Conservation (phyloP, 1,140 invertebrate species). For the Drosophila baimaii region DNA sequence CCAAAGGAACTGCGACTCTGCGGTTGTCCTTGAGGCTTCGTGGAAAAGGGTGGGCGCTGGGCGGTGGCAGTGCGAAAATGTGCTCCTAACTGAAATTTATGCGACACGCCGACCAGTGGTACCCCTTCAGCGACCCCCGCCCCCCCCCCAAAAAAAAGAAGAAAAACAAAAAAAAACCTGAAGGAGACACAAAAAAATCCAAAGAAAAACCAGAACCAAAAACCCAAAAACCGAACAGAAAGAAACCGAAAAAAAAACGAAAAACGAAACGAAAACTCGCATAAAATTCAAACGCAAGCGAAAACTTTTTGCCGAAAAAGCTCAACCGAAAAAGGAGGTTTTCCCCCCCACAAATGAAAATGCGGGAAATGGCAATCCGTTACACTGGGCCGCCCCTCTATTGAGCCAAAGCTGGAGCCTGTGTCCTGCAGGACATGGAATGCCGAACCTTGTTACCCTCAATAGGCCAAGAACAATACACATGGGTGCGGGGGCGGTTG, state of each 20-base stretch:
- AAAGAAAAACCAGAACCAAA: constrained; percentile 12
- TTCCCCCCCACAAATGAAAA: constrained; percentile 8
- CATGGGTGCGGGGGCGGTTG: not conserved
- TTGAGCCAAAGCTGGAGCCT: constrained; percentile 10
- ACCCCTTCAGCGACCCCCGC: not conserved
- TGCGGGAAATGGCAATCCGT: constrained; percentile 24
- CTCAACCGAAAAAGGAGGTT: constrained; percentile 52
- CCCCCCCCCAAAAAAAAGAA: not conserved
- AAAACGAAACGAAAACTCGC: constrained; percentile 56
- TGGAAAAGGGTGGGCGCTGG: not conserved
- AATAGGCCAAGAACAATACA: constrained; percentile 64
- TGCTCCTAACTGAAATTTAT: constrained; percentile 81
- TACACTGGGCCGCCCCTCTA: constrained; percentile 10
- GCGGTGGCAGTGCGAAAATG: constrained; percentile 65
- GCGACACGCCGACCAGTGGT: constrained; percentile 60
- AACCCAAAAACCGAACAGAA: constrained; percentile 14
- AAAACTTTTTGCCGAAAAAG: constrained; percentile 70
- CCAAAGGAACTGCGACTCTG: constrained; percentile 76
- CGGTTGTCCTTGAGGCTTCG: constrained; percentile 71
- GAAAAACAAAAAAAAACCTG: not conserved
- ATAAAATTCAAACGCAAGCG: constrained; percentile 80
- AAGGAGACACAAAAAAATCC: constrained; percentile 5
- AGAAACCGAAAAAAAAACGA: constrained; percentile 26
- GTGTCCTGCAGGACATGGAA: constrained; percentile 21
- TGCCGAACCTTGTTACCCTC: constrained; percentile 43